A percentile compares a stretch with the other conserved stretches of the same genome.
Conservation (phyloP, 2,888 invertebrate species). For the Hyposoter didymator region DNA sequence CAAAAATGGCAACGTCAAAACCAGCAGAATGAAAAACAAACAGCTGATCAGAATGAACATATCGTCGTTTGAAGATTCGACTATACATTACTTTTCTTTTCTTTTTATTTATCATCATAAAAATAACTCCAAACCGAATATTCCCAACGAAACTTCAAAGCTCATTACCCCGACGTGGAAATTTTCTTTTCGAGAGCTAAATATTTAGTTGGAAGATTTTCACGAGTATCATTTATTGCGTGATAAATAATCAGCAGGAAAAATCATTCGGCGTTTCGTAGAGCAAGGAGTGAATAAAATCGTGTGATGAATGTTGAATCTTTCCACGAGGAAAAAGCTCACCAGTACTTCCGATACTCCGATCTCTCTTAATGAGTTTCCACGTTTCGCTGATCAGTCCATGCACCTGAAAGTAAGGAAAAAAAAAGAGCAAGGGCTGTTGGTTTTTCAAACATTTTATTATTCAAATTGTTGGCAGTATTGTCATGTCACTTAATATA, state of each 20-base stretch:
- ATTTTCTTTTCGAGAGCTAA: neutral
- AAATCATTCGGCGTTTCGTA: neutral
- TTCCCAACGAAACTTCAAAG: neutral
- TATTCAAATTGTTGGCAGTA: constrained; percentile 77
- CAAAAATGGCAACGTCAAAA: constrained; percentile 31
- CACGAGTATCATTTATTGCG: neutral
- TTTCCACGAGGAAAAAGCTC: neutral
- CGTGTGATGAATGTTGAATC: neutral
- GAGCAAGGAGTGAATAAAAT: neutral
- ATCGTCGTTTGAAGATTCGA: constrained; percentile 12
- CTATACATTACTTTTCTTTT: neutral
- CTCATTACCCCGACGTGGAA: neutral
- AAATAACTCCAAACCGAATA: neutral
- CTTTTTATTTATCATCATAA: neutral
- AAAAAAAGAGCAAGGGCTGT: neutral
- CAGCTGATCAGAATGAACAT: constrained; percentile 28
- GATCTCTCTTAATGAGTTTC: too few relatives aligned
- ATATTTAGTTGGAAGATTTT: neutral
- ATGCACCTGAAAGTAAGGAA: neutral
- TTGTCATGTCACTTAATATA: constrained; percentile 77
- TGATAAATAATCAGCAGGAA: neutral
- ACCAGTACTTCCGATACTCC: too few relatives aligned
- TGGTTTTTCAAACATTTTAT: constrained; percentile 68
- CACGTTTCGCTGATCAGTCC: too few relatives aligned
- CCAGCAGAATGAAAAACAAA: constrained; percentile 18